Percentiles rank a stretch among this genome's conserved stretches.
Conservation (phyloP, 2,888 invertebrate genomes). For the Drosophila kanekoi region DNA sequence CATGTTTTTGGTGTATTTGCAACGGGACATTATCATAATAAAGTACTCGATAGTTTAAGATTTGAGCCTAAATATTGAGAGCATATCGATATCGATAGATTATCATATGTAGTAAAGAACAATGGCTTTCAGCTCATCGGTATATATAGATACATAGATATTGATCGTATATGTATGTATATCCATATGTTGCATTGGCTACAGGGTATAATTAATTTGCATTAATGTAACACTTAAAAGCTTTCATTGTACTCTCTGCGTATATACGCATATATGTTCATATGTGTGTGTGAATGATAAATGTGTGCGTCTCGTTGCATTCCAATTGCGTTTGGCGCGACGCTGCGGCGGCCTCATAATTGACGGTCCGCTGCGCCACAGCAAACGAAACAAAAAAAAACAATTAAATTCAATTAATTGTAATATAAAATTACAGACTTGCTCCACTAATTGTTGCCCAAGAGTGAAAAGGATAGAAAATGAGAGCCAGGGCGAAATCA, state of each 20-base stretch:
- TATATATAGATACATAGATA: not conserved
- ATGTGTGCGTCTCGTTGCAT: slow-evolving; percentile 51
- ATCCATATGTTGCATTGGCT: not conserved
- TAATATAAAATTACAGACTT: slow-evolving; percentile 58
- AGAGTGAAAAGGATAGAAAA: slow-evolving; percentile 17
- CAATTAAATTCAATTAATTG: slow-evolving; percentile 79
- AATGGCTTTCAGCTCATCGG: too few relatives aligned
- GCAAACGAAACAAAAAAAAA: slow-evolving; percentile 59
- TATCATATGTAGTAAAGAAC: too few relatives aligned
- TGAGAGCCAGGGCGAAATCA: slow-evolving; percentile 15
- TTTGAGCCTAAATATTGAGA: too few relatives aligned
- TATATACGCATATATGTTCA: slow-evolving; percentile 4
- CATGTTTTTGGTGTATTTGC: too few relatives aligned
- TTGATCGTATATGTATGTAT: not conserved
- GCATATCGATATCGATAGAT: not conserved
- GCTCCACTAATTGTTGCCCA: slow-evolving; percentile 46
- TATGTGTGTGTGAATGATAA: slow-evolving; percentile 13
- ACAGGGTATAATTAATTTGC: slow-evolving; percentile 42
- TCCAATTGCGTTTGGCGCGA: slow-evolving; percentile 64
- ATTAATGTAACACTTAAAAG: slow-evolving; percentile 51
- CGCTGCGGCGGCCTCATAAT: slow-evolving; percentile 61
- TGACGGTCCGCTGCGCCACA: slow-evolving; percentile 66
- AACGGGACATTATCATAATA: too few relatives aligned
- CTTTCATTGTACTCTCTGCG: slow-evolving; percentile 30
- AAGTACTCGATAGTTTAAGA: too few relatives aligned